Conservation (phyloP, 2,888 invertebrate genomes). For the Pandemis corylana region DNA sequence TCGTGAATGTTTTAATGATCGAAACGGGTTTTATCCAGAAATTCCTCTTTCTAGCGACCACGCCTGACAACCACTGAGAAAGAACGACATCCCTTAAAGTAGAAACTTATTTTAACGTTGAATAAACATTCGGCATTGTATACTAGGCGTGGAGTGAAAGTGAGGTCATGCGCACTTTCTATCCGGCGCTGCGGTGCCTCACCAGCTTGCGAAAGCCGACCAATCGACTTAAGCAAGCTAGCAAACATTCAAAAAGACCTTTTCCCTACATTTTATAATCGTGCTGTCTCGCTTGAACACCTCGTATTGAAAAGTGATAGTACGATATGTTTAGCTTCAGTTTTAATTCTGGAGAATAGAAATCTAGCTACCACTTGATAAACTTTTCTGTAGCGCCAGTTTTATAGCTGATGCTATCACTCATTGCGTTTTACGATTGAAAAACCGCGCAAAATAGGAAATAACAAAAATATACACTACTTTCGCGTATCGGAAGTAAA, state of each 20-base stretch:
- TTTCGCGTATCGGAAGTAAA: too few species aligned
- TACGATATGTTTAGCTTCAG: neutral
- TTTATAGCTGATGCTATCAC: too few species aligned
- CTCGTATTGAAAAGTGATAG: neutral
- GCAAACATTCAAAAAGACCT: neutral
- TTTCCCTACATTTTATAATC: neutral
- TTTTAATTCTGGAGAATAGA: neutral
- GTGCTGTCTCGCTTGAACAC: neutral
- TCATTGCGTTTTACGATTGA: too few species aligned
- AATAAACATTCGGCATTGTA: conserved; percentile 5
- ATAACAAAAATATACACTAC: too few species aligned
- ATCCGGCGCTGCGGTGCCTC: conserved; percentile 60
- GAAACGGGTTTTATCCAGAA: too few species aligned
- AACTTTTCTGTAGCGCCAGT: too few species aligned
- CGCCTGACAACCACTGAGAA: too few species aligned
- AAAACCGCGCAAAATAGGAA: too few species aligned
- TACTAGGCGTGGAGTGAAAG: conserved; percentile 68
- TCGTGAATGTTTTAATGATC: too few species aligned
- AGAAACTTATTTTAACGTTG: neutral
- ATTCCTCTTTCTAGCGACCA: too few species aligned
- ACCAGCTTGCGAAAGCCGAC: conserved; percentile 72
- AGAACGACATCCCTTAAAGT: neutral
- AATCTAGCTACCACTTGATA: neutral
- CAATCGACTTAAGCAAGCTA: conserved; percentile 1
- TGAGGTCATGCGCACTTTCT: conserved; percentile 82